phyloP scores from a whole-genome alignment of 37 sponge, comb jelly and placozoan genomes.

The Cliona cf. orientalis region DNA sequence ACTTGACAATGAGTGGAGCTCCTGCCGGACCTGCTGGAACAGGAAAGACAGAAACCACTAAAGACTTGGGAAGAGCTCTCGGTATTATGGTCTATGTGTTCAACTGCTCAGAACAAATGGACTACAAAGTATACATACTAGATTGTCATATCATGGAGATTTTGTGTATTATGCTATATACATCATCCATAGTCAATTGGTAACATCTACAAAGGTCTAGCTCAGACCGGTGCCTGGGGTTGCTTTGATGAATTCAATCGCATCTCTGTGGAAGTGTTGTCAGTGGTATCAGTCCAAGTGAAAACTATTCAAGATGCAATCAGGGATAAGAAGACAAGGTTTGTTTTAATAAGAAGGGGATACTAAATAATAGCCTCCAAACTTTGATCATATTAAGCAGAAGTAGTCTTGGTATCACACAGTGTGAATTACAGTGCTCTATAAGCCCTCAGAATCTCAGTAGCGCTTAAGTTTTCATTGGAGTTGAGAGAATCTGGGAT shows the following conservation, averaged over 20 bases:
- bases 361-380: too few species aligned
- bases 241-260: slow-evolving; percentile 99
- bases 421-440: too few species aligned
- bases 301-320: slow-evolving; percentile 97
- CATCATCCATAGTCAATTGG: slow-evolving; percentile 89
- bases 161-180: too few species aligned
- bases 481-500: too few species aligned
- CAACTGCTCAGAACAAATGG: slow-evolving; percentile 99
- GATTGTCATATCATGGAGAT: too few species aligned
- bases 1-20: slow-evolving; percentile 99
- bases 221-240: slow-evolving; percentile 99
- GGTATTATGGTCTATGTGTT: slow-evolving; percentile 99
- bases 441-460: too few species aligned
- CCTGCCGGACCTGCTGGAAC: slow-evolving; percentile 99
- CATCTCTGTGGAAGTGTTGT: slow-evolving; percentile 97
- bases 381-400: too few species aligned
- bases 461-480: too few species aligned
- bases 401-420: too few species aligned
- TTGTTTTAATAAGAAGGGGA: too few species aligned
- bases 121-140: slow-evolving; percentile 99
- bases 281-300: slow-evolving; percentile 98
- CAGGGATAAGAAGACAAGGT: slow-evolving; percentile 83
- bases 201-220: slow-evolving; percentile 98
- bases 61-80: slow-evolving; percentile 96
- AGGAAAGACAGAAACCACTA: slow-evolving; percentile 99